Evolutionary conservation across 2,888 invertebrate genomes (phyloP), one percentile per base, ranked within the genome.

Genomic region (Synergus japonicus): DNA sequence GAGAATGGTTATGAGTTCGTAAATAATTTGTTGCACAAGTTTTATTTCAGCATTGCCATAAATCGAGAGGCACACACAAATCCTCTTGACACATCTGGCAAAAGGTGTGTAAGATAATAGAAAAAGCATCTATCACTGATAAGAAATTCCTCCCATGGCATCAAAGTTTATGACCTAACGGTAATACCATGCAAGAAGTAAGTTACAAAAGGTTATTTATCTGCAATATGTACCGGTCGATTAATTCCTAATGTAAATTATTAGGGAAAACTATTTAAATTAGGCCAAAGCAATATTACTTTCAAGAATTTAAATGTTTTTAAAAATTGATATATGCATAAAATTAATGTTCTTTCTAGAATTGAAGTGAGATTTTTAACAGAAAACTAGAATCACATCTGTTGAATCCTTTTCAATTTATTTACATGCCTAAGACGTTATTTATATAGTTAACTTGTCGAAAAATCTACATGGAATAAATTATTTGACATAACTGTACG

Each of bases 101-200:
- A 54, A 54, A 54, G 54, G 54, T 54, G 54, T 54, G 54, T n/a
- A 54, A 8, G 54, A n/a, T n/a, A 15, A 54, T n/a, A n/a, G 54
- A 8, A 54, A 54, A 4, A 54, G 54, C n/a, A 54, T 54, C 54
- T n/a, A 54, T n/a, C 54, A 54, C 54, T 54, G 54, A 54, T 54
- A 54, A 54, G 54, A 54, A 54, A 54, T 54, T 54, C 54, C 54
- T n/a, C n/a, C 2, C 54, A 54, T n/a, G n/a, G 54, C 54, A 54
- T 54, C 54, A 8, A 54, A 54, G 2, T 54, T 54, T 54, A 54
- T 54, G 54, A 54, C 54, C n/a, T 54, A 54, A 54, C 54, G 54
- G 54, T 54, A n/a, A 54, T 54, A n/a, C n/a, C n/a, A n/a, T 54
- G 54, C 54, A 54, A 54, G 8, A 54, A 54, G 54, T 54, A 54